Conservation (phyloP, 2,113 vertebrate genomes). For the Vulpes lagopus region DNA sequence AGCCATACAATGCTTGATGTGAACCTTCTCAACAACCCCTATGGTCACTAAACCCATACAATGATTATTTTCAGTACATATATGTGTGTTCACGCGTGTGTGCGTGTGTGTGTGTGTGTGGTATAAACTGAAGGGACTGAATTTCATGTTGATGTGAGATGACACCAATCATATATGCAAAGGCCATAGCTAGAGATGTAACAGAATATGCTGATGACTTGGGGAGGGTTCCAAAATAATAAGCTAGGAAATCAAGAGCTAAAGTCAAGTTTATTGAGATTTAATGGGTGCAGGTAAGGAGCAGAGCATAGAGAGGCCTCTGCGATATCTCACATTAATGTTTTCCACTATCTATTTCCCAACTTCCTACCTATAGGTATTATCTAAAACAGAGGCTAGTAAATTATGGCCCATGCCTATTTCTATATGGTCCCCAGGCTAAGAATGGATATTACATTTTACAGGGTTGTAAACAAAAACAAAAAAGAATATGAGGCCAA, state of each 20-base stretch:
- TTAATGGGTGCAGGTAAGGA: neutral
- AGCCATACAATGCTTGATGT: neutral
- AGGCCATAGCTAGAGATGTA: neutral
- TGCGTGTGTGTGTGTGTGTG: neutral
- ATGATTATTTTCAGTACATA: neutral
- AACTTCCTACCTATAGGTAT: neutral
- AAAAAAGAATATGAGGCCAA: neutral
- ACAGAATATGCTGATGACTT: neutral
- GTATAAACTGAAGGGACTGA: neutral
- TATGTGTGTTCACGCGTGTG: neutral
- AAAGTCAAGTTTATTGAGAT: slow-evolving; percentile 31
- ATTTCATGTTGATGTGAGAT: neutral
- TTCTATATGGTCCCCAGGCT: neutral
- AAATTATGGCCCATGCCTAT: neutral
- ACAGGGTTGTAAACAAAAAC: neutral
- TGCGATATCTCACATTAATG: slow-evolving; percentile 32
- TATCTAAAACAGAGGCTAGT: neutral
- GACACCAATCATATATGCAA: neutral
- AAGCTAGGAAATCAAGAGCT: neutral
- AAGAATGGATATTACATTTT: neutral
- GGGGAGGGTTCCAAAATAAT: neutral
- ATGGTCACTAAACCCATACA: slow-evolving; percentile 24
- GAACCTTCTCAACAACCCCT: neutral
- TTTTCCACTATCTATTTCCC: neutral
- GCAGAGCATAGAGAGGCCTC: neutral